Evolutionary conservation across 2,113 vertebrate genomes (phyloP).

Genomic region (Neodon shergylaensis): DNA sequence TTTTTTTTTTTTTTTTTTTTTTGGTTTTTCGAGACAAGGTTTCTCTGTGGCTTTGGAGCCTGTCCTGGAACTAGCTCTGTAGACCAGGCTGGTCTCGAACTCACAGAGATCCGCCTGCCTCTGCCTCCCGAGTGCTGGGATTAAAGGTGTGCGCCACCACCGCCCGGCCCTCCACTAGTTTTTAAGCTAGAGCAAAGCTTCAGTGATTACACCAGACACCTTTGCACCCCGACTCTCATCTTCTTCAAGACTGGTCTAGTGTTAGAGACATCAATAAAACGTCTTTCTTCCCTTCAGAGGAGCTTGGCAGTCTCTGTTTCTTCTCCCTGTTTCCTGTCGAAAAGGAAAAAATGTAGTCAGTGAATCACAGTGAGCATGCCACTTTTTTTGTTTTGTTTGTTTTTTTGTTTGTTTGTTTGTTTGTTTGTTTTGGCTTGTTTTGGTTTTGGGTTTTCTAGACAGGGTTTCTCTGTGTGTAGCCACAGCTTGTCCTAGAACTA

Average conservation of each 20-base stretch:
- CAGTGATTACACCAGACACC: neutral
- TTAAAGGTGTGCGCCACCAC: too few species aligned
- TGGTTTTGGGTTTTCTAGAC: neutral
- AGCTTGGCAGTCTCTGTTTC: neutral
- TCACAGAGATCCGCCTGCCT: too few species aligned
- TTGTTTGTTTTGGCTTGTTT: neutral
- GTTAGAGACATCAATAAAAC: neutral
- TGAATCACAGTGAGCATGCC: neutral
- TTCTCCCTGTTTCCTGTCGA: neutral
- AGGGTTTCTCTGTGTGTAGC: neutral
- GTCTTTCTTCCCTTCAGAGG: neutral
- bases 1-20: rapidly evolving
- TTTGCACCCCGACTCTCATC: neutral
- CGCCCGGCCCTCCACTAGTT: too few species aligned
- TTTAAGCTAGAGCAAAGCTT: neutral
- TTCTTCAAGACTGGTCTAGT: neutral
- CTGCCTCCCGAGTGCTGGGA: too few species aligned
- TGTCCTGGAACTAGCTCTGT: too few species aligned
- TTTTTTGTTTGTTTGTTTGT: neutral
- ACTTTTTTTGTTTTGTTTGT: neutral
- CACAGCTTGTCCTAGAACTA: neutral
- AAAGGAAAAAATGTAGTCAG: neutral
- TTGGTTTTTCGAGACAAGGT: too few species aligned
- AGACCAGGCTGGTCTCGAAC: too few species aligned
- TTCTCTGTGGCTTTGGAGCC: too few species aligned